Evolutionary conservation across 2,888 invertebrate genomes (phyloP), one percentile per base, ranked within the genome.

Genomic region (Smittia aterrima): DNA sequence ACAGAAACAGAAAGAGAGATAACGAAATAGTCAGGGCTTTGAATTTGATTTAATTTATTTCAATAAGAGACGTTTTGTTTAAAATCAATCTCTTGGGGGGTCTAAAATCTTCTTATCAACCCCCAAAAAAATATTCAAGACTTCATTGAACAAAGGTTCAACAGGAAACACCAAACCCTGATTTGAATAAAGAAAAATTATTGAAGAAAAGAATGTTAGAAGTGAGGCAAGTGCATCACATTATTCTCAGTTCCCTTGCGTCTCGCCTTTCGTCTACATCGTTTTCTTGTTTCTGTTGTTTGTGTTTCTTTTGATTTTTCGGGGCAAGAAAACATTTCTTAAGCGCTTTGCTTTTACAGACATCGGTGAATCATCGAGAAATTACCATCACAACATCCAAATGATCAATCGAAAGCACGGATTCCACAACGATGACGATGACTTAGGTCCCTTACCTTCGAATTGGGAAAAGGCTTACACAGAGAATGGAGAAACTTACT

Each of bases 381-480:
- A 62, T 25, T 72, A 62, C 24, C 72, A 40, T 18, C 40, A 38
- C 7, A 58, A 72, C 22, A 58, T 58, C 22, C 72, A 54, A n/a
- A 72, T 54, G 54, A 62, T 72, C 1, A 72, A 66, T 53, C 66
- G 38, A 25, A 47, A 74, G 13, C 24, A 32, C 62, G 74, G 66
- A n/a, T 47, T 32, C 38, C 64, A 74, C 27, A 40, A 66, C 20
- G 66, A 66, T 22, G 88, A 89, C 77, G 92, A 91, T 80, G 92
- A 92, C 77, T 84, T 97, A 74, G 97, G 97, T 18, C 94, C 97
- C 0, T 84, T 98, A 77, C 98, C 98, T 75, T 87, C 90, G 2
- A 96, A 97, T 85, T 98, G 98, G 98, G 98, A 98, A 83, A 95
- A 96, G 81, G 96, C 97, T 1, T 96, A 92, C 81, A 97, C 98